These are phyloP conservation scores for Lerista edwardsae DNA, from an alignment of 2,797 vertebrate genomes.

Conservation along the genomic window DNA sequence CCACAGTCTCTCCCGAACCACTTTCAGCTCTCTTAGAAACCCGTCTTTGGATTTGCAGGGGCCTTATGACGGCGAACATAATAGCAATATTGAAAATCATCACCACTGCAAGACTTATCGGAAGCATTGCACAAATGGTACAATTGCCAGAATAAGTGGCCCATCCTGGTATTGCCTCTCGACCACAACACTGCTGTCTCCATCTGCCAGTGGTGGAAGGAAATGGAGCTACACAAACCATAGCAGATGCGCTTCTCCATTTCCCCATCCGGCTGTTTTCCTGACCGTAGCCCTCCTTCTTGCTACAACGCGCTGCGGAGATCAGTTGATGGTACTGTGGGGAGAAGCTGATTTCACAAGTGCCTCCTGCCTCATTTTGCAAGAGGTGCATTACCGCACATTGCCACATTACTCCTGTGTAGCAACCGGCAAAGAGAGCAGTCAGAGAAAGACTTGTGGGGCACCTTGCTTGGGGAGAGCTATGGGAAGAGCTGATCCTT, in stretches of 20 bases:
- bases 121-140: not conserved
- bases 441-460: not conserved
- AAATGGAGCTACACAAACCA: not conserved
- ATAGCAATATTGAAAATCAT: not conserved
- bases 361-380: not conserved
- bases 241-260: accelerated
- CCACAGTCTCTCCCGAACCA: not conserved
- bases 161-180: too few relatives aligned
- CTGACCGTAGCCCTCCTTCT: too few relatives aligned
- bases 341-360: not conserved
- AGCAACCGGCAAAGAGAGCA: not conserved
- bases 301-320: not conserved
- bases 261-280: not conserved
- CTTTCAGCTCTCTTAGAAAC: not conserved
- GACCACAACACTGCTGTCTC: accelerated
- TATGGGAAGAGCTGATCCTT: too few relatives aligned
- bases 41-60: not conserved
- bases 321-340: not conserved
- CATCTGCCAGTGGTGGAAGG: not conserved
- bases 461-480: not conserved
- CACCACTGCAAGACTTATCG: not conserved
- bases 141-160: not conserved
- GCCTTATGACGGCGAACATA: too few relatives aligned
- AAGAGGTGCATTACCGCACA: not conserved
- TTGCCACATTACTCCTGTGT: not conserved